Conservation (phyloP, 2,797 vertebrate genomes). For the Lacerta agilis region DNA sequence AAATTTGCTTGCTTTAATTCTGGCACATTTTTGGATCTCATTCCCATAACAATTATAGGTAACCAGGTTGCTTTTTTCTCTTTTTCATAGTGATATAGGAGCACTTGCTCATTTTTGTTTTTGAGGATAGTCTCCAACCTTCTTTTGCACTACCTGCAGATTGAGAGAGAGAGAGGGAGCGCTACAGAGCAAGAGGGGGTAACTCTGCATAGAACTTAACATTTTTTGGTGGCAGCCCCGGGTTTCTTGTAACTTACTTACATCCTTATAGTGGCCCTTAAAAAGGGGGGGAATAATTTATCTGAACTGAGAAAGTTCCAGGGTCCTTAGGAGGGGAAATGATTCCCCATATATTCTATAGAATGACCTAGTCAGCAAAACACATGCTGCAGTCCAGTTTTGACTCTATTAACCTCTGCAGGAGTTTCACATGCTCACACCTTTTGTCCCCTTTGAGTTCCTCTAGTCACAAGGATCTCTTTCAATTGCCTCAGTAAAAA, state of each 20-base stretch:
- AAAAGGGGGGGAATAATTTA: slow-evolving; percentile 47
- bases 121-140: neutral
- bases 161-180: neutral
- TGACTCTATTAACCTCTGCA: slow-evolving; percentile 63
- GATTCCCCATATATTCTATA: slow-evolving; percentile 41
- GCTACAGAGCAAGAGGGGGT: neutral
- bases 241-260: neutral
- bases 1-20: fast-evolving
- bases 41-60: neutral
- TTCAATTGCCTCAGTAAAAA: slow-evolving; percentile 75
- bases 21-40: neutral
- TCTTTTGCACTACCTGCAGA: neutral
- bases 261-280: neutral
- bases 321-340: slow-evolving; percentile 56
- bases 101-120: neutral
- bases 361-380: slow-evolving; percentile 71
- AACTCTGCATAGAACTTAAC: neutral
- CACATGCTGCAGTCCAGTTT: slow-evolving; percentile 62
- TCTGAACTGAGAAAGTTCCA: slow-evolving; percentile 60
- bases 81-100: neutral
- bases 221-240: neutral
- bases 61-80: neutral
- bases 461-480: slow-evolving; percentile 72
- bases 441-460: slow-evolving; percentile 68
- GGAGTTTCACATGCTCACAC: slow-evolving; percentile 65